These are phyloP conservation scores for Blennius ocellaris DNA, from an alignment of 2,113 vertebrate species.

Conservation along the genomic window DNA sequence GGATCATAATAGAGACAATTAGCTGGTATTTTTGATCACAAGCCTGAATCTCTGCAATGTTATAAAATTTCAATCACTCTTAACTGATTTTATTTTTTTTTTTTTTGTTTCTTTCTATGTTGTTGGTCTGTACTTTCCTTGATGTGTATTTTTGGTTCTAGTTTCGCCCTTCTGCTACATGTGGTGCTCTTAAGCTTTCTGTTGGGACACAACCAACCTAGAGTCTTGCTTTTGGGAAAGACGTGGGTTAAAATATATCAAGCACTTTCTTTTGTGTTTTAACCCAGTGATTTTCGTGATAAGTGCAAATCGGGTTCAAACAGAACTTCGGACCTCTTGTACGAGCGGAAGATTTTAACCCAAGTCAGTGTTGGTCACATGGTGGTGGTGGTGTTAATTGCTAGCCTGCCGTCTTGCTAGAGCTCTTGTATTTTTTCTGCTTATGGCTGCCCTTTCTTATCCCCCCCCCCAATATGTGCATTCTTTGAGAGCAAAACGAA, in stretches of 20 bases:
- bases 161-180: slow-evolving; percentile 56
- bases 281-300: slow-evolving; percentile 27
- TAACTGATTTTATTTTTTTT: slow-evolving; percentile 30
- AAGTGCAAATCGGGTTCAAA: slow-evolving; percentile 24
- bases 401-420: slow-evolving; percentile 73
- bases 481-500: slow-evolving; percentile 64
- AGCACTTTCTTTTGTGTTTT: slow-evolving; percentile 35
- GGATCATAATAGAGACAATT: slow-evolving; percentile 56
- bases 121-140: slow-evolving; percentile 58
- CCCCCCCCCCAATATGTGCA: slow-evolving; percentile 52
- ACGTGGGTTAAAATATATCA: slow-evolving; percentile 47
- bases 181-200: slow-evolving; percentile 53
- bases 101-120: slow-evolving; percentile 39
- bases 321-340: slow-evolving; percentile 17
- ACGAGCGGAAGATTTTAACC: slow-evolving; percentile 52
- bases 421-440: slow-evolving; percentile 73
- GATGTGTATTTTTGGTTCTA: slow-evolving; percentile 62
- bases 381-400: slow-evolving; percentile 64
- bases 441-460: slow-evolving; percentile 75
- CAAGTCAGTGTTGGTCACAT: slow-evolving; percentile 68
- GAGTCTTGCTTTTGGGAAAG: slow-evolving; percentile 45
- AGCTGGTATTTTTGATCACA: slow-evolving; percentile 61
- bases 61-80: slow-evolving; percentile 56
- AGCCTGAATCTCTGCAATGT: slow-evolving; percentile 47
- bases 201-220: slow-evolving; percentile 40